Conservation (phyloP, 2,113 vertebrate genomes). For the Chelonoidis abingdonii region DNA sequence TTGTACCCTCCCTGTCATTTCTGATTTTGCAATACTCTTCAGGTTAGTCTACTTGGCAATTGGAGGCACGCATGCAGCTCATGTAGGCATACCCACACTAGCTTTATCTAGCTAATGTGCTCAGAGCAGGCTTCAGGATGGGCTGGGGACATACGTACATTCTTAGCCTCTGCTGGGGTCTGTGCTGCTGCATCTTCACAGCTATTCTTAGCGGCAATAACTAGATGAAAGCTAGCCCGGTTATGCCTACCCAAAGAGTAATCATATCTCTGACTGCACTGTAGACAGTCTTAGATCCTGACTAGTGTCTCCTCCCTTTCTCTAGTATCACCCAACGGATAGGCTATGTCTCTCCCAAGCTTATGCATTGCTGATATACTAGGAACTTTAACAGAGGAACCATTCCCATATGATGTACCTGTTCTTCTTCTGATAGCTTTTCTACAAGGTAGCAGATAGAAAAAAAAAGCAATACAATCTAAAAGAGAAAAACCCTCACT, state of each 20-base stretch:
- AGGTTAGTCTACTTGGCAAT: neutral
- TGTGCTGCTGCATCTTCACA: neutral
- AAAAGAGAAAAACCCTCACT: neutral
- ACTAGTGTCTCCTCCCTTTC: constrained; percentile 23
- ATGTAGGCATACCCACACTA: neutral
- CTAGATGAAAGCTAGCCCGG: neutral
- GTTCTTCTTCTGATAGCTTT: constrained; percentile 24
- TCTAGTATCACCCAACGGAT: neutral
- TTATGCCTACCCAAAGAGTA: neutral
- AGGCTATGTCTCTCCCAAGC: neutral
- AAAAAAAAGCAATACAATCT: too few species aligned
- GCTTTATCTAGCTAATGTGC: neutral
- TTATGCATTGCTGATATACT: neutral
- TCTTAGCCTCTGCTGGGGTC: neutral
- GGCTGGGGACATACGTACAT: neutral
- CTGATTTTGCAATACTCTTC: neutral
- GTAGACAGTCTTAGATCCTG: constrained; percentile 23
- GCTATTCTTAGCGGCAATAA: neutral
- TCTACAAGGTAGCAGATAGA: constrained; percentile 50
- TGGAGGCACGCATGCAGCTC: neutral
- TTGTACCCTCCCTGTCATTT: neutral
- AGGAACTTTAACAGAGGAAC: neutral
- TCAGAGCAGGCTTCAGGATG: too few species aligned
- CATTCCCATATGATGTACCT: neutral
- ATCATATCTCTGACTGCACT: neutral